Evolutionary conservation across 1,140 invertebrate species (phyloP).

Genomic region (Mizuhopecten yessoensis): DNA sequence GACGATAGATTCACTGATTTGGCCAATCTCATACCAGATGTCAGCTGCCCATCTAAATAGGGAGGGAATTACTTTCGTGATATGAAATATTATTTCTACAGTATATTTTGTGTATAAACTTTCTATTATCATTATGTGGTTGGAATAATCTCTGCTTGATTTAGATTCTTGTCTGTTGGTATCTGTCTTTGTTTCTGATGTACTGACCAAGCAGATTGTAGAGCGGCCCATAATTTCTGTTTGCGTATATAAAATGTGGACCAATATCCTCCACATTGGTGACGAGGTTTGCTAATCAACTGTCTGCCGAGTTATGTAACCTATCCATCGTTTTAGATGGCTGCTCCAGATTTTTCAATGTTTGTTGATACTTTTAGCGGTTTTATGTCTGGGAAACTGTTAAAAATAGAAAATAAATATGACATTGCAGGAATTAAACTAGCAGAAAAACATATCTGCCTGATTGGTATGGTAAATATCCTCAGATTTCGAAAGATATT

Average conservation of each 20-base stretch:
- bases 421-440: not conserved
- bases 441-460: not conserved
- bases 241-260: not conserved
- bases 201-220: not conserved
- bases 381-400: not conserved
- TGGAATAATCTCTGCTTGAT: not conserved
- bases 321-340: not conserved
- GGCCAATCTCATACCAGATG: not conserved
- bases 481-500: not conserved
- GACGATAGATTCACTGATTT: not conserved
- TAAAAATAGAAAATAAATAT: slow-evolving; percentile 28
- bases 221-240: not conserved
- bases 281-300: not conserved
- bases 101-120: not conserved
- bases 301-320: not conserved
- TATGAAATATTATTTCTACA: not conserved
- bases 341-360: not conserved
- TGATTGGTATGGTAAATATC: slow-evolving; percentile 24
- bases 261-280: not conserved
- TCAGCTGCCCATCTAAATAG: not conserved
- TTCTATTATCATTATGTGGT: not conserved
- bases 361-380: not conserved
- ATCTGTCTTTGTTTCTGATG: not conserved
- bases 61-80: not conserved
- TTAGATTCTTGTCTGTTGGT: not conserved